Evolutionary conservation across 2,888 invertebrate genomes (phyloP).

Genomic region (Alentia gelatinosa): DNA sequence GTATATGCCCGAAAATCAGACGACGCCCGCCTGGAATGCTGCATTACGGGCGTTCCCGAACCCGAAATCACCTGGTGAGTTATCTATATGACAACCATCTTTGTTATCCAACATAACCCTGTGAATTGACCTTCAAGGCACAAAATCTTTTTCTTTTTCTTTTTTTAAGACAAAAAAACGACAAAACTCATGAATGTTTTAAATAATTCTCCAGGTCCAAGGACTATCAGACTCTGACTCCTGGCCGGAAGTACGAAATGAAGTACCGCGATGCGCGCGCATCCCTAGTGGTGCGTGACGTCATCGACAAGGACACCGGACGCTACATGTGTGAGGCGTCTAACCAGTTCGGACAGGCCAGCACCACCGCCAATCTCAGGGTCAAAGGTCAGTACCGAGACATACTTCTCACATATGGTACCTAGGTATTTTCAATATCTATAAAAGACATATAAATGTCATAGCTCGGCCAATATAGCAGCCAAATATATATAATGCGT

Average conservation of each 20-base stretch:
- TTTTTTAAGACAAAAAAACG: too few species aligned
- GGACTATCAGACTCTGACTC: slow-evolving; percentile 62
- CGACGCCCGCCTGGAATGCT: slow-evolving; percentile 74
- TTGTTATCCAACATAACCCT: background rate
- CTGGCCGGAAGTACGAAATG: slow-evolving; percentile 71
- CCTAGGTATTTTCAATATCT: too few species aligned
- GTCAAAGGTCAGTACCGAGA: slow-evolving; percentile 63
- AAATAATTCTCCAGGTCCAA: slow-evolving; percentile 62
- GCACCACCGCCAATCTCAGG: slow-evolving; percentile 62
- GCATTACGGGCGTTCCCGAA: slow-evolving; percentile 76
- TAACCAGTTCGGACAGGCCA: slow-evolving; percentile 67
- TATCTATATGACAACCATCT: background rate
- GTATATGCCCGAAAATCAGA: slow-evolving; percentile 73
- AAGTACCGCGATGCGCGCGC: slow-evolving; percentile 66
- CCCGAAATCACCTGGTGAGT: slow-evolving; percentile 77
- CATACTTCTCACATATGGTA: too few species aligned
- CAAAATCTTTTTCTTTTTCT: too few species aligned
- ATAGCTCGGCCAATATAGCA: too few species aligned
- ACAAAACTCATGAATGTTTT: too few species aligned
- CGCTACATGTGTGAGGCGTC: slow-evolving; percentile 67
- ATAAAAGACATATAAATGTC: too few species aligned
- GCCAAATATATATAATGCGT: too few species aligned
- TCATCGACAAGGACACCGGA: slow-evolving; percentile 65
- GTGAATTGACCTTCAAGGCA: background rate
- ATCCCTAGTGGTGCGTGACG: slow-evolving; percentile 84